Evolutionary conservation across 2,797 vertebrate species (phyloP), one percentile per base, ranked within the genome.

Genomic region (Neosalanx taihuensis): DNA sequence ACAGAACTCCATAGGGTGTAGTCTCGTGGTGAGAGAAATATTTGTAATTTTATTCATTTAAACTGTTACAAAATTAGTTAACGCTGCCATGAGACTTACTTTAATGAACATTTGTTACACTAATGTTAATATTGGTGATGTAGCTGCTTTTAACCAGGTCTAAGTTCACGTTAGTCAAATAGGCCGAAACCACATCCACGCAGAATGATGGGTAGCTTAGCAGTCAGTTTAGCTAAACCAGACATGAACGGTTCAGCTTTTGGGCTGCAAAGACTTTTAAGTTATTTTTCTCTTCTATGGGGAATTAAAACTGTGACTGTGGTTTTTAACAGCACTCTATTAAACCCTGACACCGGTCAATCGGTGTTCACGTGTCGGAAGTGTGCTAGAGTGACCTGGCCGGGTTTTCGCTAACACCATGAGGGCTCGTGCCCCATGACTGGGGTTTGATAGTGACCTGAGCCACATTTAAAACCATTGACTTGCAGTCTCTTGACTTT

Each of bases 391-490:
- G 12, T 81, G 89, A 93, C 0, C 18, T 4, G 89, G 94, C 93
- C 84, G 69, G 91, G 90, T 83, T 93, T 93, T 97, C 84, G 87
- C 93, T 94, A 92, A 93, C 86, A 61, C 93, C 94, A 93, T 83
- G 77, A 95, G 94, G 94, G 90, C 84, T 7, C 10, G 72, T 69
- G 85, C 91, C 92, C 94, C 3, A 20, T 94, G 95, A 96, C 82
- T 96, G 95, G 94, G 33, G 91, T 94, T 94, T 89, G 94, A 88
- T 94, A 93, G 93, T 94, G 72, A 84, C 89, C 87, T 92, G 91
- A 94, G 95, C 93, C 89, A 97, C 94, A 97, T 0, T 60, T 13
- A 3, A 10, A 63, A 20, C 58, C 3, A 1, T 23, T 9, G 3
- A 18, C 57, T 30, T 5, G 6, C n/a, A 15, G 41, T 33, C 13